Evolutionary conservation across 2,797 vertebrate species (phyloP).

Genomic region (Mormyrus proboscirostris): DNA sequence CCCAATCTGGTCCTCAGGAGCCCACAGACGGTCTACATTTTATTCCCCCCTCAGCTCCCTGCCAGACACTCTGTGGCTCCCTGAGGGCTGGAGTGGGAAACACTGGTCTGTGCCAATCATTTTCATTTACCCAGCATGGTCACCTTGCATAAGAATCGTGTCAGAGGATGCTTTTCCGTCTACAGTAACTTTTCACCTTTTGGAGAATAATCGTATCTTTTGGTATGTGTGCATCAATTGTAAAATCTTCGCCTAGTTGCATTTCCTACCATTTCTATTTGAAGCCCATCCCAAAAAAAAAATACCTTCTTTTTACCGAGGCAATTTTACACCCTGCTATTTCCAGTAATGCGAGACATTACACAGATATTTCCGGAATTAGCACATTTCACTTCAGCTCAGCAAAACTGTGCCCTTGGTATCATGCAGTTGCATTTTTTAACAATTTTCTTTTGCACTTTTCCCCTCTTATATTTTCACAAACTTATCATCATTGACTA

Average conservation of each 20-base stretch:
- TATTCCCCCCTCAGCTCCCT: neutral
- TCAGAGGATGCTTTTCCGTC: neutral
- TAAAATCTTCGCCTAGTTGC: neutral
- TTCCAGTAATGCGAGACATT: neutral
- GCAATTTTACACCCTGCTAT: neutral
- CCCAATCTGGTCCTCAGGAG: neutral
- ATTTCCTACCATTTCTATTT: neutral
- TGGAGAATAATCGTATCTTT: neutral
- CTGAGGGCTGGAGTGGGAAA: neutral
- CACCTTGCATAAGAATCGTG: neutral
- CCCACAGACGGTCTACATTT: neutral
- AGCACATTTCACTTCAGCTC: neutral
- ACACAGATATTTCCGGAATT: neutral
- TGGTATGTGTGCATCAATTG: neutral
- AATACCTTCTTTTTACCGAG: neutral
- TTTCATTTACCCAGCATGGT: neutral
- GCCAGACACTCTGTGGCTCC: neutral
- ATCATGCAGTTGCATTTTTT: neutral
- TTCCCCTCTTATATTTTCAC: neutral
- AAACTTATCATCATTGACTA: neutral
- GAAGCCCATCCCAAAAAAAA: neutral
- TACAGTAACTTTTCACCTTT: neutral
- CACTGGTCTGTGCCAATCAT: neutral
- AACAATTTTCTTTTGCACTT: neutral
- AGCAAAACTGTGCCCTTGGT: neutral